These are phyloP conservation scores for Bufo bufo DNA, from an alignment of 2,113 vertebrate genomes.

Conservation along the genomic window DNA sequence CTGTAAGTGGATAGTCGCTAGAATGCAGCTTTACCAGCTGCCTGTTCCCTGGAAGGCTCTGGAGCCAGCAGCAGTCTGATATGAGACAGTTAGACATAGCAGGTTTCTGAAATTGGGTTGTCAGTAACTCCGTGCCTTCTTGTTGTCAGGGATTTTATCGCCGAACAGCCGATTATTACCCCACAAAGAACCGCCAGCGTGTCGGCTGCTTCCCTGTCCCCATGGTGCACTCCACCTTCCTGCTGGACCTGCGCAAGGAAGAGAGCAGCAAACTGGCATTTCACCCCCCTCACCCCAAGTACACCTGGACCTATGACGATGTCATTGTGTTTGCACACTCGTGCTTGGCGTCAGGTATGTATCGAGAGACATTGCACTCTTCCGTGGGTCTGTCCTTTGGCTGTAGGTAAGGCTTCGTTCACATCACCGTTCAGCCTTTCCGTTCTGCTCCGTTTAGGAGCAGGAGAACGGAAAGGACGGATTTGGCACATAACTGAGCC, in stretches of 20 bases:
- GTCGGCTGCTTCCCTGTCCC: conserved; percentile 86
- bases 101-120: too few species aligned
- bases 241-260: conserved; percentile 84
- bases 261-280: conserved; percentile 82
- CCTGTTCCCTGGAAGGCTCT: too few species aligned
- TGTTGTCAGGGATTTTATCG: conserved; percentile 87
- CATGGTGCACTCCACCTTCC: conserved; percentile 91
- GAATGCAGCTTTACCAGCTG: too few species aligned
- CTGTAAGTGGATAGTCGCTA: too few species aligned
- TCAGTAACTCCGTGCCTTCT: neutral
- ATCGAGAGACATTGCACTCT: too few species aligned
- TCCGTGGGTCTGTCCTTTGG: neutral
- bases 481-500: too few species aligned
- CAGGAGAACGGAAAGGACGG: too few species aligned
- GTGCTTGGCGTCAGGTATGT: conserved; percentile 82
- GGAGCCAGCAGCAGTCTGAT: too few species aligned
- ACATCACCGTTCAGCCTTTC: too few species aligned
- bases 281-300: conserved; percentile 87
- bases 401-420: neutral
- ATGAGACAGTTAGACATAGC: too few species aligned
- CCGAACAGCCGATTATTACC: conserved; percentile 91
- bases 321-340: conserved; percentile 95
- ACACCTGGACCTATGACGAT: conserved; percentile 94
- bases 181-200: conserved; percentile 87
- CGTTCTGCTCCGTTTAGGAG: too few species aligned